Percentiles rank a stretch among this genome's conserved stretches.
Evolutionary conservation across 2,113 vertebrate species (phyloP).

Genomic region (Hepsetus odoe): DNA sequence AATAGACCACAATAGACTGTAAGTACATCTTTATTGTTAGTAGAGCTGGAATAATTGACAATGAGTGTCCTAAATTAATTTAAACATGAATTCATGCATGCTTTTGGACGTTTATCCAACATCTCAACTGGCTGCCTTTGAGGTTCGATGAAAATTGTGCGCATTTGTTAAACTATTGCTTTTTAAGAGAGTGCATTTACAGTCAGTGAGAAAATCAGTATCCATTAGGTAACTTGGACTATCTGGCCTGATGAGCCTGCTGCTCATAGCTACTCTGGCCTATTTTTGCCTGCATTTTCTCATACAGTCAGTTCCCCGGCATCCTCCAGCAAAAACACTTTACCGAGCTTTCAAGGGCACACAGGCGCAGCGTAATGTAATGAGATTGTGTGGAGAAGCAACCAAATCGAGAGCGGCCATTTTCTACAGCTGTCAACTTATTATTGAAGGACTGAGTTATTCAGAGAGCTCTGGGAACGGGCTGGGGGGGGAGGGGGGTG

Average conservation of each 20-base stretch:
- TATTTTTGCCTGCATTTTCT: conserved; percentile 42
- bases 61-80: too few species aligned
- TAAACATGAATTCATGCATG: too few species aligned
- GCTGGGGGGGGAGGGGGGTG: conserved; percentile 1
- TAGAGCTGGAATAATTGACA: too few species aligned
- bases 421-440: conserved; percentile 81
- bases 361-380: conserved; percentile 69
- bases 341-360: conserved; percentile 61
- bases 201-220: not conserved
- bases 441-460: conserved; percentile 69
- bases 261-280: not conserved
- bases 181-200: not conserved
- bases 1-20: too few species aligned
- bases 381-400: conserved; percentile 70
- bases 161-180: not conserved
- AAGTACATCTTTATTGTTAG: too few species aligned
- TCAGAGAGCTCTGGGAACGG: conserved; percentile 53
- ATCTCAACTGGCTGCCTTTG: too few species aligned
- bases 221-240: conserved; percentile 16
- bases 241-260: conserved; percentile 19
- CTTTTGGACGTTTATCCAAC: too few species aligned
- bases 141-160: not conserved
- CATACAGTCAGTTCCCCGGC: conserved; percentile 37
- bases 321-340: conserved; percentile 51
- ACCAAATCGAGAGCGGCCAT: conserved; percentile 78